Conservation (phyloP, 2,797 vertebrate species). For the Euthynnus affinis region DNA sequence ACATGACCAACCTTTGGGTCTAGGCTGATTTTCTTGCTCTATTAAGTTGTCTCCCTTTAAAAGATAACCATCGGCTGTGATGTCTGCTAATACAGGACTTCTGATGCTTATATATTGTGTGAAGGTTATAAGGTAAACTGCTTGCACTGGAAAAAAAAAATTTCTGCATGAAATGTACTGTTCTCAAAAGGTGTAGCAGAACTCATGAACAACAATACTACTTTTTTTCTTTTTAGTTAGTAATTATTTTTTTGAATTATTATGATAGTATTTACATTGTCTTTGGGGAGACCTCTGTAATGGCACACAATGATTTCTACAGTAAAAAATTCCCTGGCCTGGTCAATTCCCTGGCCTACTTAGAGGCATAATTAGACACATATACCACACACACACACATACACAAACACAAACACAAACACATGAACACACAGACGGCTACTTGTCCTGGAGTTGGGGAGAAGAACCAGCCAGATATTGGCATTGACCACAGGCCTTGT, state of each 20-base stretch:
- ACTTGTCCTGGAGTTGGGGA: constrained; percentile 46
- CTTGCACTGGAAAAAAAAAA: too few relatives aligned
- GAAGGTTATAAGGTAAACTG: too few relatives aligned
- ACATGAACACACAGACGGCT: constrained; percentile 44
- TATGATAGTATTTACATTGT: not conserved
- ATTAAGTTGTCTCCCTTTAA: not conserved
- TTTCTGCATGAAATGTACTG: not conserved
- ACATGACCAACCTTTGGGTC: not conserved
- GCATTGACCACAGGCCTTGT: constrained; percentile 70
- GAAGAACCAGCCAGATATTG: constrained; percentile 58
- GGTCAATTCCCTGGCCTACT: not conserved
- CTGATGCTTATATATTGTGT: too few relatives aligned
- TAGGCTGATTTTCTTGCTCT: not conserved
- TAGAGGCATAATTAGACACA: constrained; percentile 14
- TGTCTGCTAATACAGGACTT: too few relatives aligned
- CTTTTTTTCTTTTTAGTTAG: not conserved
- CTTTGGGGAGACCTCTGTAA: not conserved
- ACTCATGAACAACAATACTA: not conserved
- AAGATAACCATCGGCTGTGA: not conserved
- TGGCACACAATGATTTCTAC: not conserved
- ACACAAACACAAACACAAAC: not conserved
- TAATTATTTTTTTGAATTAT: not conserved
- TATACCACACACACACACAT: not conserved
- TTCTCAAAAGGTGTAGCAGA: not conserved
- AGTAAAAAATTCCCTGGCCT: constrained; percentile 3